These are phyloP conservation scores for Zhuqinia jingwanae DNA, from an alignment of 2,888 invertebrate species.

Conservation along the genomic window DNA sequence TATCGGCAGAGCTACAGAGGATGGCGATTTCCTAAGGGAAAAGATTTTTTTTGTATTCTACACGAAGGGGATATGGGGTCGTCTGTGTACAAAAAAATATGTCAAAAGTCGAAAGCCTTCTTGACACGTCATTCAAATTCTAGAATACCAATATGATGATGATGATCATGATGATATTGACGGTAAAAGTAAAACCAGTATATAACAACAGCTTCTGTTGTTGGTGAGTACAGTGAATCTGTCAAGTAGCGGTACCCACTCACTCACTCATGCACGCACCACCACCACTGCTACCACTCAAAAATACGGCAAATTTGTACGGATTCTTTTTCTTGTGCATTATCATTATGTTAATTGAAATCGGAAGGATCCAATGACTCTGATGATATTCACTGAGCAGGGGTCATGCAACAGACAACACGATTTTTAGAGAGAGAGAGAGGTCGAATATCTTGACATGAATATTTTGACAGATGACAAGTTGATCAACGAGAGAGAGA, in stretches of 20 bases:
- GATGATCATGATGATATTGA: constrained; percentile 21
- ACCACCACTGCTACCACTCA: background rate
- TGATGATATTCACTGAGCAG: background rate
- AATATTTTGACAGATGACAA: constrained; percentile 68
- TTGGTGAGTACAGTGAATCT: constrained; percentile 10
- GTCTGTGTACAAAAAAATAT: constrained; percentile 62
- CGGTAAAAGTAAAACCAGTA: constrained; percentile 17
- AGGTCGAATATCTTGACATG: constrained; percentile 21
- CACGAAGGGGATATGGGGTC: constrained; percentile 56
- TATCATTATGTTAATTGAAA: constrained; percentile 61
- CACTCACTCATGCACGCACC: constrained; percentile 55
- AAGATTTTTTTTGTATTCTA: background rate
- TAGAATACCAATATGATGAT: constrained; percentile 40
- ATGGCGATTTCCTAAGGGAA: constrained; percentile 39
- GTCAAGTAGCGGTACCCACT: no score
- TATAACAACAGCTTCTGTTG: constrained; percentile 43
- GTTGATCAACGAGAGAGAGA: constrained; percentile 54
- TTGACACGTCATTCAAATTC: constrained; percentile 66
- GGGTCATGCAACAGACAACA: constrained; percentile 1
- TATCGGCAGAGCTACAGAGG: constrained; percentile 22
- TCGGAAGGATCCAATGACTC: constrained; percentile 40
- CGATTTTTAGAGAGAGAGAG: background rate
- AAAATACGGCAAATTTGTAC: constrained; percentile 55
- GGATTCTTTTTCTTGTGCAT: constrained; percentile 39
- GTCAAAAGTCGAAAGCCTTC: constrained; percentile 70